Conservation (phyloP, 2,113 vertebrate genomes). For the Forbesichthys papilliferus region DNA sequence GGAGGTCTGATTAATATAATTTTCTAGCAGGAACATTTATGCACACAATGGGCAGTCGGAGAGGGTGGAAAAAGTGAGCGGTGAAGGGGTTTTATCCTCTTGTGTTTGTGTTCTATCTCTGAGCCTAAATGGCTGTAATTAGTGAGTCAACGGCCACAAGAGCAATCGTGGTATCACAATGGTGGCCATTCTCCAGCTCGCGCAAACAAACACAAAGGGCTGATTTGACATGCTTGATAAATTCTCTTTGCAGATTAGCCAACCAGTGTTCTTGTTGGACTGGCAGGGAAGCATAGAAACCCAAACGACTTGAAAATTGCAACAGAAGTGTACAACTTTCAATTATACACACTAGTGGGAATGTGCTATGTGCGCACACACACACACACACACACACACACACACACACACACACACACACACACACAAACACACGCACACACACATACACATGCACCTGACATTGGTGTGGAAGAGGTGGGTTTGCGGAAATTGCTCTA, state of each 20-base stretch:
- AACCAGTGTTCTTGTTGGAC: conserved; percentile 51
- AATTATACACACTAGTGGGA: neutral
- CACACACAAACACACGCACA: conserved; percentile 14
- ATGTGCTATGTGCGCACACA: conserved; percentile 3
- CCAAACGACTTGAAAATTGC: conserved; percentile 47
- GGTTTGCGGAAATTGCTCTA: conserved; percentile 66
- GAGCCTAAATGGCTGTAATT: conserved; percentile 69
- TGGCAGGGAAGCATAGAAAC: conserved; percentile 51
- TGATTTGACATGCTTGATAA: conserved; percentile 69
- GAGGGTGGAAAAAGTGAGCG: conserved; percentile 45
- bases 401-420: conserved; percentile 16
- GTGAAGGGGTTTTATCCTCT: conserved; percentile 57
- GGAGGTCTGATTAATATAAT: conserved; percentile 66
- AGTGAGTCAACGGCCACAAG: conserved; percentile 60
- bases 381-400: conserved; percentile 15
- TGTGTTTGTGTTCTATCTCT: conserved; percentile 53
- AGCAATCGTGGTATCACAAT: conserved; percentile 69
- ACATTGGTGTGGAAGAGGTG: conserved; percentile 38
- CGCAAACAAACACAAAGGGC: conserved; percentile 60
- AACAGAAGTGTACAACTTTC: conserved; percentile 17
- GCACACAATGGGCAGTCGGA: conserved; percentile 42
- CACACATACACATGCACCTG: conserved; percentile 16
- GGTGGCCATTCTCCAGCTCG: conserved; percentile 60
- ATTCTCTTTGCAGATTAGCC: conserved; percentile 58
- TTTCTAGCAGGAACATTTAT: conserved; percentile 51